Percentiles rank a stretch among this genome's conserved stretches.
Conservation (phyloP, 2,113 vertebrate species). For the Tupaia tana region DNA sequence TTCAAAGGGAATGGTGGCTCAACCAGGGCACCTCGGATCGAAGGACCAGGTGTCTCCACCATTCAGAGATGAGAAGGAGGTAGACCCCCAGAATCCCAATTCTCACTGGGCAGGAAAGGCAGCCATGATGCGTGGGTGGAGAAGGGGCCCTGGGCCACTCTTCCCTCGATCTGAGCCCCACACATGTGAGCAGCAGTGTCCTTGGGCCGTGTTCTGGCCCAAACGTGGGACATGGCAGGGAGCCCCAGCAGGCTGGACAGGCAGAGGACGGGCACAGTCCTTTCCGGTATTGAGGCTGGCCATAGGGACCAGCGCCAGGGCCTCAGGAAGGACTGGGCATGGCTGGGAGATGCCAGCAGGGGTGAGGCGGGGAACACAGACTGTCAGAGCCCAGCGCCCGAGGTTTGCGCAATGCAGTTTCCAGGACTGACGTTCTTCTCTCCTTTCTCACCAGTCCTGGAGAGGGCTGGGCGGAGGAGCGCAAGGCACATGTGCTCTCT, state of each 20-base stretch:
- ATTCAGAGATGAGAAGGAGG: not conserved
- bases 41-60: not conserved
- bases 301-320: slow-evolving; percentile 24
- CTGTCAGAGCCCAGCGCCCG: not conserved
- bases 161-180: not conserved
- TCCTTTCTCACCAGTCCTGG: not conserved
- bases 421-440: not conserved
- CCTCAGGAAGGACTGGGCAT: slow-evolving; percentile 32
- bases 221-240: not conserved
- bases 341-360: not conserved
- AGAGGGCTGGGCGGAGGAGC: not conserved
- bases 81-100: not conserved
- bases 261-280: slow-evolving; percentile 8
- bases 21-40: not conserved
- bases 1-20: not conserved
- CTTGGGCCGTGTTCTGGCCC: not conserved
- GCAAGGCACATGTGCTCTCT: not conserved
- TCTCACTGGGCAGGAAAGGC: not conserved
- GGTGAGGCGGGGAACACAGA: too few species aligned
- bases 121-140: accelerated
- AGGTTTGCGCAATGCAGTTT: not conserved
- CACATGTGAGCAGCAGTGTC: not conserved
- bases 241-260: not conserved
- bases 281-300: slow-evolving; percentile 26
- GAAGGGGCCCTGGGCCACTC: not conserved